These are phyloP conservation scores for Dryococelus australis DNA, from an alignment of 2,888 invertebrate species.

Conservation along the genomic window DNA sequence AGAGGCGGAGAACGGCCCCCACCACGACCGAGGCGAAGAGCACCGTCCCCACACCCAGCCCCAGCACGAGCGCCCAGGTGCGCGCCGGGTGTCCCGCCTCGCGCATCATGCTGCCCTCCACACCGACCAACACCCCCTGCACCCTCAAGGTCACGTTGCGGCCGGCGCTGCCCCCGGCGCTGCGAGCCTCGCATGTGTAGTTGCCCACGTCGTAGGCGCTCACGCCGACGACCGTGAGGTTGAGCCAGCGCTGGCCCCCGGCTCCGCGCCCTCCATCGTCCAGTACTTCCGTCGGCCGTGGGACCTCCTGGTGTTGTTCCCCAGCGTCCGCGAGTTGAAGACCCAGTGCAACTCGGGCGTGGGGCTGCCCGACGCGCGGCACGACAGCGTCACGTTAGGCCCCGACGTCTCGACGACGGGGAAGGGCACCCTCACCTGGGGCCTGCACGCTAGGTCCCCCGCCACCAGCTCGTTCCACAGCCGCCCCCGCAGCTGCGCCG, in stretches of 20 bases:
- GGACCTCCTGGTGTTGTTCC: constrained; percentile 47
- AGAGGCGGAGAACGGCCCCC: constrained; percentile 56
- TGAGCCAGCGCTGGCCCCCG: constrained; percentile 64
- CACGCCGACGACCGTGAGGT: constrained; percentile 73
- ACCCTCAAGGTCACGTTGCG: constrained; percentile 74
- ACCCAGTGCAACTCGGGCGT: constrained; percentile 79
- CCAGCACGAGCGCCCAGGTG: constrained; percentile 54
- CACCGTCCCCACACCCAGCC: constrained; percentile 60
- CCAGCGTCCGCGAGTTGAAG: constrained; percentile 67
- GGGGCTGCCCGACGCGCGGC: constrained; percentile 79
- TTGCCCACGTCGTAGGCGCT: constrained; percentile 73
- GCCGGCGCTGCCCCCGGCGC: constrained; percentile 81
- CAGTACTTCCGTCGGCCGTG: constrained; percentile 46
- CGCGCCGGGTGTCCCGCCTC: background rate
- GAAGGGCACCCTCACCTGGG: constrained; percentile 73
- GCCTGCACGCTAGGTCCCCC: constrained; percentile 83
- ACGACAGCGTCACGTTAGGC: constrained; percentile 73
- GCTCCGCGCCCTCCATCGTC: constrained; percentile 21
- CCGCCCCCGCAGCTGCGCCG: constrained; percentile 70
- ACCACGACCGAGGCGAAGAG: constrained; percentile 55
- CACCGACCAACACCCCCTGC: background rate
- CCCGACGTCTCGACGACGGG: constrained; percentile 63
- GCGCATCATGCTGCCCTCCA: constrained; percentile 49
- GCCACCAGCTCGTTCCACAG: constrained; percentile 76
- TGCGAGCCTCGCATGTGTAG: constrained; percentile 82